phyloP scores from a whole-genome alignment of 2,797 vertebrate species.

The Helostoma temminkii region DNA sequence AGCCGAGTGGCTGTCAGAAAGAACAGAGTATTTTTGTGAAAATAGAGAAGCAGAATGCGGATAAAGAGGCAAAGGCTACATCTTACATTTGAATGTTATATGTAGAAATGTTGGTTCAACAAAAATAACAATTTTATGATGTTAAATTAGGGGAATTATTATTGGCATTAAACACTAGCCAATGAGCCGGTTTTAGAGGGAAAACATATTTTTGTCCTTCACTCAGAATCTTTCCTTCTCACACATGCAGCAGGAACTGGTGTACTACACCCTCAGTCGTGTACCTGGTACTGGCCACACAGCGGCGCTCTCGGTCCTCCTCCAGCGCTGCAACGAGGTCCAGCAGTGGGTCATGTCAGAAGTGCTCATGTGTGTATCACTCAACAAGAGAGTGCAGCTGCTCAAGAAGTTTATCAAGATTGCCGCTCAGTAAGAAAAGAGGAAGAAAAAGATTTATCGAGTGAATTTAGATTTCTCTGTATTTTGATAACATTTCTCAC shows the following conservation, averaged over 20 bases:
- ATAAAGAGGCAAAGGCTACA: conserved; percentile 10
- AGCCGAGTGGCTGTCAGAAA: conserved; percentile 29
- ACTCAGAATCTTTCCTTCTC: background rate
- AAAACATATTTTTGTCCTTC: background rate
- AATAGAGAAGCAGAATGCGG: background rate
- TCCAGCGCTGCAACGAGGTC: conserved; percentile 96
- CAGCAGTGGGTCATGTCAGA: conserved; percentile 99
- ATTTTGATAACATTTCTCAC: background rate
- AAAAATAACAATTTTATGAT: background rate
- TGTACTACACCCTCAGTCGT: conserved; percentile 95
- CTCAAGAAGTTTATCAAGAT: conserved; percentile 99
- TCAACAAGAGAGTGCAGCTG: conserved; percentile 95
- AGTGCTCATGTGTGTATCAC: conserved; percentile 93
- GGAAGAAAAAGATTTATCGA: background rate
- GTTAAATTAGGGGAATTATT: background rate
- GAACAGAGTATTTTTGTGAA: conserved; percentile 19
- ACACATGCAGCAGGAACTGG: conserved; percentile 92
- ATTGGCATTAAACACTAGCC: background rate
- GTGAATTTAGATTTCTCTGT: background rate
- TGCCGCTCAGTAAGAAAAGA: conserved; percentile 94
- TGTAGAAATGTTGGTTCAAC: background rate
- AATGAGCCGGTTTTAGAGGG: background rate
- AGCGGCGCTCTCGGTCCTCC: conserved; percentile 91
- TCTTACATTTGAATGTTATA: background rate
- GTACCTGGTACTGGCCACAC: conserved; percentile 89